These are phyloP conservation scores for Dermatophagoides farinae DNA, from an alignment of 1,140 invertebrate genomes.

Conservation along the genomic window DNA sequence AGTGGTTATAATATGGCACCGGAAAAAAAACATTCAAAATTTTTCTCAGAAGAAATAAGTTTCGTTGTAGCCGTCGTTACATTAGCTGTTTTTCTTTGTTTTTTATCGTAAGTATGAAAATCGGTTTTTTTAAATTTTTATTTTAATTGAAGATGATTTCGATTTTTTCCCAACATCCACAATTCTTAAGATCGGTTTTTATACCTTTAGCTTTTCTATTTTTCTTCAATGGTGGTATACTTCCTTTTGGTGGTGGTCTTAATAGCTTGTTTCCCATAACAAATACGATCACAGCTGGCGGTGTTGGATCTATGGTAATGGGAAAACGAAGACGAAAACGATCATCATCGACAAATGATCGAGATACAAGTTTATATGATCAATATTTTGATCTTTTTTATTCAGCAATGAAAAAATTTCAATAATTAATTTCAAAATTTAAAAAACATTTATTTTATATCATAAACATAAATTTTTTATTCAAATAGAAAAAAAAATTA, in stretches of 20 bases:
- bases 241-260: not conserved
- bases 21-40: not conserved
- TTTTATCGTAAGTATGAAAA: conserved; percentile 1
- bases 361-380: not conserved
- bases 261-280: not conserved
- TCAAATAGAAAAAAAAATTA: not conserved
- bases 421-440: not conserved
- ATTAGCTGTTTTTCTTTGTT: not conserved
- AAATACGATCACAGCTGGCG: not conserved
- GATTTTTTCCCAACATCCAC: not conserved
- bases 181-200: not conserved
- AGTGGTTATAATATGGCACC: not conserved
- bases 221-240: not conserved
- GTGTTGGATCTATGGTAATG: not conserved
- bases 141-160: not conserved
- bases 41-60: not conserved
- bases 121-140: not conserved
- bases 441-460: not conserved
- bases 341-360: not conserved
- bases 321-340: not conserved
- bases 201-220: not conserved
- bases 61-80: conserved; percentile 1
- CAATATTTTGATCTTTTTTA: not conserved
- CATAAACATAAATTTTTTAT: not conserved
- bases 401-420: not conserved